A percentile compares a stretch with the other conserved stretches of the same genome.
Evolutionary conservation across 2,888 invertebrate genomes (phyloP).

Genomic region (Nephrotoma guestfalica): DNA sequence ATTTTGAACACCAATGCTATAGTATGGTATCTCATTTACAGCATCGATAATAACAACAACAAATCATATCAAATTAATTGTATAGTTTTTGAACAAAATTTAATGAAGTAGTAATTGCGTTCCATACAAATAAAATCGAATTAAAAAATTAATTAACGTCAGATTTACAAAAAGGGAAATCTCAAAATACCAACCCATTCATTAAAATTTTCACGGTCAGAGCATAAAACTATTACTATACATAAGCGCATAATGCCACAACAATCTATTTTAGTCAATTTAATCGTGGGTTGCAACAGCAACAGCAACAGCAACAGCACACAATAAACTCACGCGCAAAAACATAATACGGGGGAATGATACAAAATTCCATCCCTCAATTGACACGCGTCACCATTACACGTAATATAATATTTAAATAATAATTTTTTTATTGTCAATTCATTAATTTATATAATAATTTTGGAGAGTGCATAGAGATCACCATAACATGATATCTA

Average conservation of each 20-base stretch:
- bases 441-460: neutral
- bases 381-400: neutral
- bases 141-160: neutral
- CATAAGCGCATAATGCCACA: neutral
- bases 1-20: no score
- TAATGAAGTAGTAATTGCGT: no score
- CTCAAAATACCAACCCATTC: neutral
- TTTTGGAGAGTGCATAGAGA: neutral
- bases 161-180: neutral
- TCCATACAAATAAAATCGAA: no score
- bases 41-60: no score
- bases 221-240: neutral
- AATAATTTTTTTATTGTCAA: neutral
- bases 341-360: neutral
- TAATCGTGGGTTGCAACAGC: neutral
- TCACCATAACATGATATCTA: neutral
- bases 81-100: no score
- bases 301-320: neutral
- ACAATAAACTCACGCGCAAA: neutral
- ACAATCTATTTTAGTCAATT: neutral
- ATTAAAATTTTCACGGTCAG: neutral
- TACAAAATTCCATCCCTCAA: neutral
- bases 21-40: no score
- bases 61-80: no score
- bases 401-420: neutral